These are phyloP conservation scores for Pinna nobilis DNA, from an alignment of 1,140 invertebrate genomes.

Conservation along the genomic window DNA sequence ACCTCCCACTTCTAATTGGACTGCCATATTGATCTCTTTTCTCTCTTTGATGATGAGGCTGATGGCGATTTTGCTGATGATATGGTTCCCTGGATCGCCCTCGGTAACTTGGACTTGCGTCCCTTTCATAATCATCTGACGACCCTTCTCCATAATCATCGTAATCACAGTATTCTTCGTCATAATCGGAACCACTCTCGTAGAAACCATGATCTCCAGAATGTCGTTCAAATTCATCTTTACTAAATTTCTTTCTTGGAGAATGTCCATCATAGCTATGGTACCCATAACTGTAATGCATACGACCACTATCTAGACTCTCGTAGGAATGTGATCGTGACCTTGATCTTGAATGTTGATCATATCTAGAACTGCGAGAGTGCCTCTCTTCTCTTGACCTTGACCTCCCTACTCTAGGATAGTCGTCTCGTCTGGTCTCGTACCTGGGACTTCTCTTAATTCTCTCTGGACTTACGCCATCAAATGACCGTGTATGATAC, in stretches of 20 bases:
- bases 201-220: conserved; percentile 21
- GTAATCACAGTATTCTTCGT: conserved; percentile 26
- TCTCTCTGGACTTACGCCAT: conserved; percentile 39
- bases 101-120: conserved; percentile 27
- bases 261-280: neutral
- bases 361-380: neutral
- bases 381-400: conserved; percentile 8
- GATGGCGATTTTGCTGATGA: neutral
- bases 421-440: neutral
- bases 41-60: neutral
- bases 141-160: too few relatives aligned
- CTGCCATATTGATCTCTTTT: conserved; percentile 15
- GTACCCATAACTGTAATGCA: neutral
- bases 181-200: conserved; percentile 13
- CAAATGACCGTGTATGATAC: conserved; percentile 33
- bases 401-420: neutral
- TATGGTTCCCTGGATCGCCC: conserved; percentile 24
- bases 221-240: neutral
- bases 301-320: conserved; percentile 29
- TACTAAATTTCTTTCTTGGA: neutral
- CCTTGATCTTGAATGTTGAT: conserved; percentile 20
- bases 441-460: conserved; percentile 28
- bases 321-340: conserved; percentile 13
- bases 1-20: conserved; percentile 18
- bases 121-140: conserved; percentile 41